phyloP scores from a whole-genome alignment of 2,113 vertebrate genomes.

The Bucco capensis region DNA sequence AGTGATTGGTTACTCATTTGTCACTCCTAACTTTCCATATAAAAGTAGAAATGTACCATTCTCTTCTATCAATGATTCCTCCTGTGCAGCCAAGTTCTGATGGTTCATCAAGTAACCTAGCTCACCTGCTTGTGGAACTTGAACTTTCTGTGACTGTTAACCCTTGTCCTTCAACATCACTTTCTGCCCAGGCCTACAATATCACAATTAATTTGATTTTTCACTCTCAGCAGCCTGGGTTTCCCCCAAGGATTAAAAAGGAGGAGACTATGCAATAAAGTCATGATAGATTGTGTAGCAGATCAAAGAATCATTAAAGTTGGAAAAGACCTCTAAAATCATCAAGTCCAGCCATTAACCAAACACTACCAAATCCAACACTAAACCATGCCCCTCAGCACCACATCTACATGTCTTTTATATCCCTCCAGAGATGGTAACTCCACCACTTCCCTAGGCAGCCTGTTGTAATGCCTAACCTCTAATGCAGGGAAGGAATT shows the following conservation, averaged over 20 bases:
- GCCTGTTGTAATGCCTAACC: neutral
- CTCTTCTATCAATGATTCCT: too few relatives aligned
- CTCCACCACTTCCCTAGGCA: neutral
- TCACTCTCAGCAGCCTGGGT: neutral
- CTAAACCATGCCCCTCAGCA: neutral
- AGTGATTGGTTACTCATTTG: too few relatives aligned
- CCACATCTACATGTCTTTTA: neutral
- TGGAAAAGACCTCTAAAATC: neutral
- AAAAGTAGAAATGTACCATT: too few relatives aligned
- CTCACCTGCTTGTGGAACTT: too few relatives aligned
- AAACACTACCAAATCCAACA: neutral
- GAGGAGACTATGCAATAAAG: neutral
- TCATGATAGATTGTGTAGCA: neutral
- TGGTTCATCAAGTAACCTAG: too few relatives aligned
- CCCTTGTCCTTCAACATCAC: too few relatives aligned
- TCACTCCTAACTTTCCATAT: too few relatives aligned
- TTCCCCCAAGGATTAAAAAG: neutral
- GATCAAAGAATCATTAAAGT: neutral
- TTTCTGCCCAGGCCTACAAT: neutral
- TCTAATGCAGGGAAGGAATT: neutral
- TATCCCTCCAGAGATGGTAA: neutral
- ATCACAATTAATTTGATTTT: neutral
- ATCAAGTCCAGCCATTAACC: neutral
- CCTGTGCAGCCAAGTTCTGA: too few relatives aligned
- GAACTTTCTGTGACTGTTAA: too few relatives aligned